Evolutionary conservation across 2,797 vertebrate species (phyloP), one percentile per base, ranked within the genome.

Genomic region (Cuniculus paca): DNA sequence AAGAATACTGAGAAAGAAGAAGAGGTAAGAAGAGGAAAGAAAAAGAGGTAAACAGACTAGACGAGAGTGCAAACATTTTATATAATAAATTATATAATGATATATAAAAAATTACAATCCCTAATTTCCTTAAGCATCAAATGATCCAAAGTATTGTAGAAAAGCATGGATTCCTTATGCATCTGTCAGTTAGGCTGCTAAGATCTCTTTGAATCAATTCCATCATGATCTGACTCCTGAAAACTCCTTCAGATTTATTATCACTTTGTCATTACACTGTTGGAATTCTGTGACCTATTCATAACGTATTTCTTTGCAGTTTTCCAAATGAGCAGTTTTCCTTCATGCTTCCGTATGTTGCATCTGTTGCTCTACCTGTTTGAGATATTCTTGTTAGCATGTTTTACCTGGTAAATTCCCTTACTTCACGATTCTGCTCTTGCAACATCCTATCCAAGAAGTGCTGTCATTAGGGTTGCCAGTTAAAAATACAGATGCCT

Each of bases 311-410:
- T 92, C 31, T 48, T 92, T 86, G 50, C 9, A 2, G 28, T 65
- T 87, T 97, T 85, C 75, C 77, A 79, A 58, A 89, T 83, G 70
- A 86, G 75, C 34, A n/a, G 2, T 82, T 78, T 28, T 72, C 45
- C 68, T 26, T 79, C 63, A 14, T 61, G n/a, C 56, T 88, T 79
- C 56, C 26, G 19, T 77, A 31, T 45, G 74, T 70, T 58, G 45
- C 56, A 45, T 16, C 34, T 16, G 28, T 70, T 63, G 24, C 61
- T 83, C 36, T 19, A 36, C 86, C 36, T 22, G 17, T 63, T 85
- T 58, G 77, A 79, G 50, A 45, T 83, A 61, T 68, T 70, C 36
- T 63, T 83, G 56, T 56, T 70, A 45, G 16, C 11, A 0, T 39
- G 50, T 50, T 70, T 95, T 31, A 80, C 58, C 50, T 75, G 4